phyloP scores from a whole-genome alignment of 37 sponge, comb jelly and placozoan species.

The Corticium candelabrum region DNA sequence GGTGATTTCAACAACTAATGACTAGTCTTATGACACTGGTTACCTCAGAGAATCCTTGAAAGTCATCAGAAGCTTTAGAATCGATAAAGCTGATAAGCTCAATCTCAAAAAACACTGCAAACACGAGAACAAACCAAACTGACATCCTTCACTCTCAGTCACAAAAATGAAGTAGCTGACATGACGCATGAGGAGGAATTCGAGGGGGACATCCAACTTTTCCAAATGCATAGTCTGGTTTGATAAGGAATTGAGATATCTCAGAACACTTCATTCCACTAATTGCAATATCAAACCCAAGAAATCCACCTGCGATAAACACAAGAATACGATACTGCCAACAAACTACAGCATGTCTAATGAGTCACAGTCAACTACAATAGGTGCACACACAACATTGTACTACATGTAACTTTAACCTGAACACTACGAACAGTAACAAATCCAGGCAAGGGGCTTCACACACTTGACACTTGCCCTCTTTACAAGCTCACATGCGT shows the following conservation, averaged over 20 bases:
- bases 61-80: conserved; percentile 46
- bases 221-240: conserved; percentile 69
- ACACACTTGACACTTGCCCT: no score
- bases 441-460: no score
- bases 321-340: no score
- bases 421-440: neutral
- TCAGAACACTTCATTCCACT: conserved; percentile 68
- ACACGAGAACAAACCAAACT: neutral
- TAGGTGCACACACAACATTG: no score
- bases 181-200: conserved; percentile 62
- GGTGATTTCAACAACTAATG: no score
- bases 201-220: conserved; percentile 89
- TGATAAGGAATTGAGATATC: conserved; percentile 64
- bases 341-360: no score
- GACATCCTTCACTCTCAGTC: neutral
- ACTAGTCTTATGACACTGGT: no score
- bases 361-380: no score
- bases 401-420: no score
- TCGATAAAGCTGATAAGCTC: conserved; percentile 78
- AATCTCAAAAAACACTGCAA: conserved; percentile 25
- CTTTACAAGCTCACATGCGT: no score
- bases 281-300: conserved; percentile 64
- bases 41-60: conserved; percentile 20
- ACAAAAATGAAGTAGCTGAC: neutral
- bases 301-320: conserved; percentile 33